Evolutionary conservation across 2,113 vertebrate genomes (phyloP).

Genomic region (Triplophysa siluroides): DNA sequence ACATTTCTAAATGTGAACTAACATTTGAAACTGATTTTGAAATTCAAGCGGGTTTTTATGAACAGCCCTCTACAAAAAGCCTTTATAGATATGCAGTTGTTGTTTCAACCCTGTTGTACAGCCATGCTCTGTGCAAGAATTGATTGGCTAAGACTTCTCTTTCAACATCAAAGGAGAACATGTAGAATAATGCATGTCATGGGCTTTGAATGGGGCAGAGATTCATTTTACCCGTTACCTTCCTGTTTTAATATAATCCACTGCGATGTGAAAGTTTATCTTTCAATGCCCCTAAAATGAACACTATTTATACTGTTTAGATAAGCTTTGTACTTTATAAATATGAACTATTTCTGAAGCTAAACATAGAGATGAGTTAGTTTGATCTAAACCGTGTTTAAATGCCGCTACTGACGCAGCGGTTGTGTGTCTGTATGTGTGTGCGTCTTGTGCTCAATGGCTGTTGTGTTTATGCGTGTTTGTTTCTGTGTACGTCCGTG

Average conservation of each 20-base stretch:
- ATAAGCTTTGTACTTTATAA: neutral
- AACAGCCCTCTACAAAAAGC: constrained; percentile 49
- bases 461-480: constrained; percentile 27
- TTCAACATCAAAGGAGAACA: constrained; percentile 29
- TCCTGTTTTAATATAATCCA: constrained; percentile 34
- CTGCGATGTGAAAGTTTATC: neutral
- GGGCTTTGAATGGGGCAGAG: constrained; percentile 36
- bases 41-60: constrained; percentile 48
- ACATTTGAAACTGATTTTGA: neutral
- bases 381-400: neutral
- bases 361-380: too few species aligned
- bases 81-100: constrained; percentile 45
- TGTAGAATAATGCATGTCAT: constrained; percentile 46
- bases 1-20: neutral
- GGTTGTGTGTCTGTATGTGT: constrained; percentile 42
- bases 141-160: constrained; percentile 38
- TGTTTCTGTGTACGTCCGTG: constrained; percentile 22
- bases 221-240: constrained; percentile 39
- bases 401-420: constrained; percentile 51
- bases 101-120: constrained; percentile 54
- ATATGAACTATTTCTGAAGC: neutral
- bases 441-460: constrained; percentile 20
- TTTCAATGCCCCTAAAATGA: neutral
- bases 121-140: constrained; percentile 59
- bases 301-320: neutral